Evolutionary conservation across 2,797 vertebrate genomes (phyloP), one percentile per base, ranked within the genome.

Genomic region (Peromyscus eremicus): DNA sequence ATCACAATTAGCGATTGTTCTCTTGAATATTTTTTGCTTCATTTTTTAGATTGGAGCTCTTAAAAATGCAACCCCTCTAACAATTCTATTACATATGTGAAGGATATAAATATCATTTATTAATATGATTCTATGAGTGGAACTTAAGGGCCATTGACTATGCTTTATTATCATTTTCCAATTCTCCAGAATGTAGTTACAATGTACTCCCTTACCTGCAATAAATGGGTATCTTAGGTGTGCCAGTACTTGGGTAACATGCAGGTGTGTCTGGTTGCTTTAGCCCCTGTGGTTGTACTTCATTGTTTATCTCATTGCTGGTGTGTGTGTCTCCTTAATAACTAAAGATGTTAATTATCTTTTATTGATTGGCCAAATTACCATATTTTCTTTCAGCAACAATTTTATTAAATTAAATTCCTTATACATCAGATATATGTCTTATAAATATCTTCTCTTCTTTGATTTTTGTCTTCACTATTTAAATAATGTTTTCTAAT

Each of bases 31-130:
- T 66, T 68, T 77, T 77, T 70, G 2, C 16, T 8, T 64, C 52
- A 73, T 5, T 70, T 32, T 88, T 83, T 25, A 77, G 1, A n/a
- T 66, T 96, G 19, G 0, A 7, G 17, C 19, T 93, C 43, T 62
- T 92, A 81, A 19, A 91, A 91, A 73, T 87, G 40, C 55, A 91
- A 0, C 1, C 40, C 8, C 14, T 70, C 29, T 86, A 55, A 62
- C 13, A 90, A 92, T 92, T 86, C 27, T 73, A 5, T 87, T 29
- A 29, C 5, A 85, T 92, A 95, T 79, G 89, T n/a, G 4, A 83
- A 32, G 9, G 19, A 43, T 14, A 29, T n/a, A 19, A 55, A 92
- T 82, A 64, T 76, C 7, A 60, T 40, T 82, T 93, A 40, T 79
- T 16, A 87, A 5, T 3, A 46, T 79, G 52, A 29, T 79, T 11